Base-by-base conservation (phyloP, 2,888 invertebrate genomes). In the Fragum sueziense region DNA sequence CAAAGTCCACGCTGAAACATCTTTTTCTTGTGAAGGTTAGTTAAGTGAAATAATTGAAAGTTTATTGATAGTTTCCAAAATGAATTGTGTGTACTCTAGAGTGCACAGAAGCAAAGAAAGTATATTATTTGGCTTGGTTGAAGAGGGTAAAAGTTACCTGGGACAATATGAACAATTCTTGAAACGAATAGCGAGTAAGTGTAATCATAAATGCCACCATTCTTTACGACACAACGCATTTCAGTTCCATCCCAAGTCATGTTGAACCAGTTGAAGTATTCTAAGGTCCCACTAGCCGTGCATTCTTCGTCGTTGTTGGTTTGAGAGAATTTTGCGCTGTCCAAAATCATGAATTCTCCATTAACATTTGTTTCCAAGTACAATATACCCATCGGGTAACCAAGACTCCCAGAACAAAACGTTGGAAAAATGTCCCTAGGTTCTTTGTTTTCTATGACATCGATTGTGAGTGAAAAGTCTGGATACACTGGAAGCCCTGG, bases 301-400 rank as follows among this genome's bases (percentile, higher is more conserved):
- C 57, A 57, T 14, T 57, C 57, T 27, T 57, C 57, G 14, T 57
- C 57, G 57, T 57, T 25, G 25, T 57, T 57, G 4, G 57, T 57
- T 25, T 57, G 25, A 11, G 2, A 3, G n/a, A 57, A 14, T 11
- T 22, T 27, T 22, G 27, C 57, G 25, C 25, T 57, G 25, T 57
- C 27, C 4, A 57, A n/a, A 3, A 27, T 57, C 7, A 7, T 22
- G 3, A 57, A 22, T 4, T 22, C n/a, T 27, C 57, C 57, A 11
- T n/a, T 25, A 22, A 27, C 2, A 27, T 57, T n/a, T 25, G 25
- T 57, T 57, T 57, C 57, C 27, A 57, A 57, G 14, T 25, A 14
- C 27, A 57, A 11, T 3, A 14, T 57, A 25, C 57, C 57, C 25
- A 7, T 25, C 9, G 57, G 57, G 27, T 57, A 57, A 25, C 57